Evolutionary conservation across 2,888 invertebrate genomes (phyloP), one percentile per base, ranked within the genome.

Genomic region (Cheilosia variabilis): DNA sequence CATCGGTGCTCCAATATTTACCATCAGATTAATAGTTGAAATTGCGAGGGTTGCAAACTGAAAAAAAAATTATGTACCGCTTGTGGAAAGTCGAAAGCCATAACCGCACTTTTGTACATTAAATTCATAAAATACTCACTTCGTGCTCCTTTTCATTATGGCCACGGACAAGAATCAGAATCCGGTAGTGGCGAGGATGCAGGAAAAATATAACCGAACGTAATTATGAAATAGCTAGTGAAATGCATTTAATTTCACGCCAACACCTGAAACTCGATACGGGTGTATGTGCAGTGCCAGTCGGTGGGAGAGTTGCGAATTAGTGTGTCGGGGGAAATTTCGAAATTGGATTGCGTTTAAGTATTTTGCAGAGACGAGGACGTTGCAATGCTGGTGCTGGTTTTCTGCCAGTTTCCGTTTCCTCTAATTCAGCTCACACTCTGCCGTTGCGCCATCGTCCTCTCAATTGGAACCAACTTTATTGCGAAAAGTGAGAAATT

Each of bases 171-270:
- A 62, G 55, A 76, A 71, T 41, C 71, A 55, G 47, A 55, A 78
- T 57, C 57, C 62, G 69, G 71, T 55, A 69, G 24, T 55, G 60
- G 69, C 24, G 45, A 34, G 43, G 60, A 53, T 45, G 13, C 27
- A 7, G 57, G 24, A 43, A 57, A 50, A 50, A 58, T 7, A 55
- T 57, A 63, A 22, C 34, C 66, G 27, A 73, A 79, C 63, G 73
- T 79, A 80, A 79, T 84, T 84, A 84, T 75, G 79, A 84, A 72
- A 83, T 57, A 15, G 31, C 53, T 79, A 84, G 73, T 69, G 79
- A 69, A 80, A 80, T 84, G 75, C 83, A 80, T 79, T 80, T 84
- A 68, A 83, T 83, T 79, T 73, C 72, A 73, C 83, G 52, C 55
- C 79, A 69, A 73, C 79, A 79, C 73, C 73, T 83, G 73, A 53